Percentiles rank a stretch among this genome's conserved stretches.
These are phyloP conservation scores for Anguilla marmorata DNA, from an alignment of 2,797 vertebrate genomes.

Conservation along the genomic window DNA sequence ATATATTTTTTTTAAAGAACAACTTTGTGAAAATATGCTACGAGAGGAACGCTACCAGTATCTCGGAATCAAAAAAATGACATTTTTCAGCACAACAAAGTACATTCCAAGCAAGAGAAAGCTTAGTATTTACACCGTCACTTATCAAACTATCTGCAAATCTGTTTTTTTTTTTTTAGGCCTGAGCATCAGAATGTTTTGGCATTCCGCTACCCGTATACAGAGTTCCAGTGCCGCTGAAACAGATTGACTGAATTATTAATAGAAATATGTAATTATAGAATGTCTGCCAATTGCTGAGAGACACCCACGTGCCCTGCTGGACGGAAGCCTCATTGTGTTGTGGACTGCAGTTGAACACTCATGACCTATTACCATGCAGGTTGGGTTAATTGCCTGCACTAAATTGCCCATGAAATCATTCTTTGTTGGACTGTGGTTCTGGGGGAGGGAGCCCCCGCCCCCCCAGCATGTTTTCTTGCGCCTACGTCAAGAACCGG, in stretches of 20 bases:
- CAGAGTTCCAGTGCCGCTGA: background rate
- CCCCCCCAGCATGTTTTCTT: background rate
- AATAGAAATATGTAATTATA: slow-evolving; percentile 18
- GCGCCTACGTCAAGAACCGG: background rate
- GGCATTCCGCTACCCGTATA: background rate
- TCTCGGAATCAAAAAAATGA: background rate
- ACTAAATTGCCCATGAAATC: slow-evolving; percentile 30
- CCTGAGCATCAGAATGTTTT: background rate
- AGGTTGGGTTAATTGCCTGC: slow-evolving; percentile 30
- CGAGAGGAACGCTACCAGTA: background rate
- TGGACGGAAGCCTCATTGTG: background rate
- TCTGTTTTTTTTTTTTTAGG: background rate
- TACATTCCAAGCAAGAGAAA: background rate
- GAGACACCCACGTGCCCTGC: background rate
- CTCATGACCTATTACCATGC: slow-evolving; percentile 18
- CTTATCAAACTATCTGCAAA: background rate
- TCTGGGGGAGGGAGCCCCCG: background rate
- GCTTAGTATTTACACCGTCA: background rate
- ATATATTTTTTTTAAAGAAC: background rate
- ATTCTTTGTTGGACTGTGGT: slow-evolving; percentile 16
- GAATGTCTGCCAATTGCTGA: background rate
- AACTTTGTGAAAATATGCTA: background rate
- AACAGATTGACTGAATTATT: slow-evolving; percentile 9
- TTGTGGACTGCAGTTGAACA: background rate
- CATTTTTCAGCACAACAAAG: background rate